These are phyloP conservation scores for Brachymystax lenok DNA, from an alignment of 2,797 vertebrate species.

Conservation along the genomic window DNA sequence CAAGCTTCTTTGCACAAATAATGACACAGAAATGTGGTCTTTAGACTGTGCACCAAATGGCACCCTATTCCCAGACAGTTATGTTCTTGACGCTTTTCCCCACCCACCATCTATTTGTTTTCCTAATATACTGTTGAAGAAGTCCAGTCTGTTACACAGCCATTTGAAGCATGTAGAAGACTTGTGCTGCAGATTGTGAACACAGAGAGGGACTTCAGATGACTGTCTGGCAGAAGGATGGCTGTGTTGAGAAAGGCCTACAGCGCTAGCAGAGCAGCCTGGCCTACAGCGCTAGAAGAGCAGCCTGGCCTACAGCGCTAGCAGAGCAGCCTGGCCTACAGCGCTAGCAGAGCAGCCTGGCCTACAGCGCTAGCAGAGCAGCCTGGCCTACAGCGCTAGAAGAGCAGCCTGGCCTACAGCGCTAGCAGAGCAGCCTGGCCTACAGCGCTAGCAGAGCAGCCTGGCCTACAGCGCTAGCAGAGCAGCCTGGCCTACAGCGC, in stretches of 20 bases:
- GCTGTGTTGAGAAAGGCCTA: constrained; percentile 40
- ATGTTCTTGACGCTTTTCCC: constrained; percentile 46
- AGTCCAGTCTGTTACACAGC: constrained; percentile 30
- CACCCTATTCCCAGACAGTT: constrained; percentile 36
- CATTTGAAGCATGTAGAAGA: constrained; percentile 48
- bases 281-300: too few species aligned
- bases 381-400: too few species aligned
- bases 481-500: too few species aligned
- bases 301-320: too few species aligned
- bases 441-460: too few species aligned
- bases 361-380: too few species aligned
- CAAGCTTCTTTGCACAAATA: constrained; percentile 28
- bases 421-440: too few species aligned
- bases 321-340: too few species aligned
- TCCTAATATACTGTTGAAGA: background rate
- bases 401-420: too few species aligned
- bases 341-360: too few species aligned
- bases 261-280: too few species aligned
- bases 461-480: too few species aligned
- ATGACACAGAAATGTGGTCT: constrained; percentile 59
- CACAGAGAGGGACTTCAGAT: constrained; percentile 50
- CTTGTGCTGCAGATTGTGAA: constrained; percentile 41
- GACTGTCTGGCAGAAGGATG: constrained; percentile 50
- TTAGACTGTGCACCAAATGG: constrained; percentile 15
- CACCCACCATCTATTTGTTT: constrained; percentile 10